phyloP scores from a whole-genome alignment of 2,797 vertebrate genomes.

The Lindbergichthys nudifrons region DNA sequence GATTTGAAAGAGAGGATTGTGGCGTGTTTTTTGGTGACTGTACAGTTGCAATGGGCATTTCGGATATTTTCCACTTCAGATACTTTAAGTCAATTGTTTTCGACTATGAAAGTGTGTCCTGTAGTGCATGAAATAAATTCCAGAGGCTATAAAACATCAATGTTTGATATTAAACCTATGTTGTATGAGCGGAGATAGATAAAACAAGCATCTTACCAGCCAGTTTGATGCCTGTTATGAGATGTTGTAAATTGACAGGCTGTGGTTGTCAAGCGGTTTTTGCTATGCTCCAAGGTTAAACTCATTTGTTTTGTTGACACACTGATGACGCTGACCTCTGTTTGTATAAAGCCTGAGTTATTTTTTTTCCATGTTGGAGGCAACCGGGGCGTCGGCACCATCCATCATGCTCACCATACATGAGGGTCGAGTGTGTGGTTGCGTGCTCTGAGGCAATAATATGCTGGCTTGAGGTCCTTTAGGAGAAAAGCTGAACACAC shows the following conservation, averaged over 20 bases:
- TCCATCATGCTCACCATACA: conserved; percentile 68
- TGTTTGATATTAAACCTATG: conserved; percentile 52
- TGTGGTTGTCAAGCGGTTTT: conserved; percentile 45
- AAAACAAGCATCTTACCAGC: conserved; percentile 42
- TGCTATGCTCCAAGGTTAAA: conserved; percentile 68
- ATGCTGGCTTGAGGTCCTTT: conserved; percentile 51
- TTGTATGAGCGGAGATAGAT: conserved; percentile 44
- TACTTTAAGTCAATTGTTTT: conserved; percentile 16
- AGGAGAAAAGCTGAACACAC: conserved; percentile 49
- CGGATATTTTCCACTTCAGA: conserved; percentile 22
- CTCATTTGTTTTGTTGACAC: conserved; percentile 71
- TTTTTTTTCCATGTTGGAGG: conserved; percentile 62
- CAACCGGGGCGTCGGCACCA: conserved; percentile 43
- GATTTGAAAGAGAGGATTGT: conserved; percentile 28
- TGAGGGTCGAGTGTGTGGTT: conserved; percentile 31
- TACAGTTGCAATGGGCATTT: conserved; percentile 5
- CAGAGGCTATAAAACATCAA: conserved; percentile 41
- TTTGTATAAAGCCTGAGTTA: conserved; percentile 66
- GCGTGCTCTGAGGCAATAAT: conserved; percentile 47
- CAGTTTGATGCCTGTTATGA: conserved; percentile 47
- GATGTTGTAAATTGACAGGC: conserved; percentile 15
- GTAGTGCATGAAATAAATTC: conserved; percentile 54
- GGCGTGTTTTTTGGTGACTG: conserved; percentile 24
- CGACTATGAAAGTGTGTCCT: conserved; percentile 27
- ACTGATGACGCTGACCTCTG: conserved; percentile 65